phyloP scores from a whole-genome alignment of 2,888 invertebrate species.

The Lithophane ornitopus region DNA sequence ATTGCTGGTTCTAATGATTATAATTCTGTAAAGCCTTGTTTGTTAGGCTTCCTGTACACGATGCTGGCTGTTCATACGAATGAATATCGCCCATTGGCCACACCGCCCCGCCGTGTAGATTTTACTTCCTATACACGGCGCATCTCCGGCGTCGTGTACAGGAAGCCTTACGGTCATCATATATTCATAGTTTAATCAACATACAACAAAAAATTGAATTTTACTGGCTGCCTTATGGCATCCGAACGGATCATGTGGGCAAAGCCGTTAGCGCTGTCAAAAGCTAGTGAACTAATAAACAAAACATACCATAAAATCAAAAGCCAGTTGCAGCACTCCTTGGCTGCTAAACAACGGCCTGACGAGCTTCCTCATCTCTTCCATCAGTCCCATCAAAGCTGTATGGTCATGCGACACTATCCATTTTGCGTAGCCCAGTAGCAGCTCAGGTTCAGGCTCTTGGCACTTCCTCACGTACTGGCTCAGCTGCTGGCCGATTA shows the following conservation, averaged over 20 bases:
- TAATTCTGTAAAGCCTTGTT: too few species aligned
- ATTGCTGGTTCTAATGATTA: too few species aligned
- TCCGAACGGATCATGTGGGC: neutral
- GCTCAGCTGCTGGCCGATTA: slow-evolving; percentile 47
- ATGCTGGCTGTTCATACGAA: too few species aligned
- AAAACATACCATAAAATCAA: slow-evolving; percentile 45
- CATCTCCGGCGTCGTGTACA: too few species aligned
- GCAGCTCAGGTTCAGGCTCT: slow-evolving; percentile 17
- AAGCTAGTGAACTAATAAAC: neutral
- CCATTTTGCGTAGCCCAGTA: slow-evolving; percentile 55
- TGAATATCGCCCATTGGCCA: too few species aligned
- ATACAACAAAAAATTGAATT: too few species aligned
- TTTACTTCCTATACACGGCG: too few species aligned
- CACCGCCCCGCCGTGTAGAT: too few species aligned
- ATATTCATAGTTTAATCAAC: too few species aligned
- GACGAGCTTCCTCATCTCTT: slow-evolving; percentile 54
- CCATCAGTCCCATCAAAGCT: slow-evolving; percentile 44
- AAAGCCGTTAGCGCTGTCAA: neutral
- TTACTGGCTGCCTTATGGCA: too few species aligned
- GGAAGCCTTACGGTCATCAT: too few species aligned
- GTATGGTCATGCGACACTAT: slow-evolving; percentile 57
- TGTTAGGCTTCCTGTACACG: too few species aligned
- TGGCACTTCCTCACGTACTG: slow-evolving; percentile 22
- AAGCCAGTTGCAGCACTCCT: slow-evolving; percentile 48
- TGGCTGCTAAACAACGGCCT: slow-evolving; percentile 55